Conservation (phyloP, 2,888 invertebrate genomes). For the Criorhina ranunculi region DNA sequence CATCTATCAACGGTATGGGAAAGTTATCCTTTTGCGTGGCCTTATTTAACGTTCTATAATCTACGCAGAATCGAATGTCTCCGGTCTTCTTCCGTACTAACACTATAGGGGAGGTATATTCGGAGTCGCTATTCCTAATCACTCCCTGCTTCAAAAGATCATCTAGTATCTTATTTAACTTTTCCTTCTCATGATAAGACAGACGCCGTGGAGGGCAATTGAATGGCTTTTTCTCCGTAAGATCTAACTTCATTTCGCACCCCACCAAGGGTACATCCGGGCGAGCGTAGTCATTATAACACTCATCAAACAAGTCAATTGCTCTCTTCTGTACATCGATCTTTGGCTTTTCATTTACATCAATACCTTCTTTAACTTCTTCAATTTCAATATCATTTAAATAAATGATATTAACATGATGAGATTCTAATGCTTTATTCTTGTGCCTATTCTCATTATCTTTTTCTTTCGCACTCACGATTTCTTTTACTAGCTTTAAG, state of each 20-base stretch:
- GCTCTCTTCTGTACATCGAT: constrained; percentile 20
- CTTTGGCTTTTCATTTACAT: constrained; percentile 1
- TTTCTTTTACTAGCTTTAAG: no score
- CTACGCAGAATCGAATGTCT: no score
- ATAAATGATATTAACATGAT: constrained; percentile 13
- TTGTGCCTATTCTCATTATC: constrained; percentile 2
- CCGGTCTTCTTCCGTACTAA: neutral
- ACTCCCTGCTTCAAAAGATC: neutral
- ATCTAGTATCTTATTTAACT: neutral
- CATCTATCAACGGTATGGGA: neutral
- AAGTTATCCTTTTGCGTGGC: constrained; percentile 7
- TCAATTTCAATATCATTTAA: constrained; percentile 6
- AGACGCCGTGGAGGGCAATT: constrained; percentile 8
- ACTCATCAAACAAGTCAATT: neutral
- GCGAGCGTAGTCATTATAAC: constrained; percentile 11
- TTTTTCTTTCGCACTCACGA: no score
- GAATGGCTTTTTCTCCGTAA: neutral
- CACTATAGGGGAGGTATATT: neutral
- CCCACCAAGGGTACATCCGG: neutral
- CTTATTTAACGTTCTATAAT: neutral
- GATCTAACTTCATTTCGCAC: constrained; percentile 4
- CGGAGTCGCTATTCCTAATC: neutral
- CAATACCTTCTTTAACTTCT: constrained; percentile 8
- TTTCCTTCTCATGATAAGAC: constrained; percentile 3
- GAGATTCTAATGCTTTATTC: neutral